A percentile compares a stretch with the other conserved stretches of the same genome.
These are phyloP conservation scores for Epinephelus malabaricus DNA, from an alignment of 2,797 vertebrate species.

Conservation along the genomic window DNA sequence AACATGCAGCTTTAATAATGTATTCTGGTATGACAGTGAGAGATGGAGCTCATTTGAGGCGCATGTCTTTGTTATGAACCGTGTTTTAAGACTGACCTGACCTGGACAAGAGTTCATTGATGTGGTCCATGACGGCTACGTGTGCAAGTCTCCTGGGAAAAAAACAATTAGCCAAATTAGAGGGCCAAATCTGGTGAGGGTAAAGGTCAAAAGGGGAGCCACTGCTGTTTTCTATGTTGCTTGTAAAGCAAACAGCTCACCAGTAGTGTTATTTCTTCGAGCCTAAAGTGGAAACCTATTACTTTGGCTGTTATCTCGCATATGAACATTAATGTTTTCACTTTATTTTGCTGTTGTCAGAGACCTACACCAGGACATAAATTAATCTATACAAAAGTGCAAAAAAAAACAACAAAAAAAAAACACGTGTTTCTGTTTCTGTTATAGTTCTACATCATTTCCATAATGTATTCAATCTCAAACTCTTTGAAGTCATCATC, in stretches of 20 bases:
- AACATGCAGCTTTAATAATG: constrained; percentile 19
- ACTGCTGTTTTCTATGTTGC: constrained; percentile 62
- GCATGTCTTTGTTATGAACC: constrained; percentile 50
- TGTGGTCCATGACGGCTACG: constrained; percentile 56
- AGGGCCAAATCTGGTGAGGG: constrained; percentile 61
- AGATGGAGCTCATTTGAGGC: constrained; percentile 23
- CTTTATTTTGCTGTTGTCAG: constrained; percentile 28
- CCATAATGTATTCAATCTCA: constrained; percentile 52
- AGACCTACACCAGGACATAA: constrained; percentile 10
- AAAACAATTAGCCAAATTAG: constrained; percentile 82
- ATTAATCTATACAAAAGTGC: constrained; percentile 3
- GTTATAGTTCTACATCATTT: constrained; percentile 50
- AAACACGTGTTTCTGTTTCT: constrained; percentile 1
- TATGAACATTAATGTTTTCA: background rate
- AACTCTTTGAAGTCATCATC: constrained; percentile 68
- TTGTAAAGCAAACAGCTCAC: constrained; percentile 73
- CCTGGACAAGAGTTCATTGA: constrained; percentile 64
- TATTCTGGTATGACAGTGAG: constrained; percentile 13
- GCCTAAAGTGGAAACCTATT: constrained; percentile 55
- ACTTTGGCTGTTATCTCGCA: constrained; percentile 25
- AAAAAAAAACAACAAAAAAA: background rate
- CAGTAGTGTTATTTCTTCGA: constrained; percentile 48
- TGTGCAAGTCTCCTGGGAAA: constrained; percentile 50
- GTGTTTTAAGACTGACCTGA: constrained; percentile 69
- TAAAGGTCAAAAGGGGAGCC: constrained; percentile 71